Evolutionary conservation across 2,888 invertebrate genomes (phyloP), one percentile per base, ranked within the genome.

Genomic region (Coenonympha glycerion): DNA sequence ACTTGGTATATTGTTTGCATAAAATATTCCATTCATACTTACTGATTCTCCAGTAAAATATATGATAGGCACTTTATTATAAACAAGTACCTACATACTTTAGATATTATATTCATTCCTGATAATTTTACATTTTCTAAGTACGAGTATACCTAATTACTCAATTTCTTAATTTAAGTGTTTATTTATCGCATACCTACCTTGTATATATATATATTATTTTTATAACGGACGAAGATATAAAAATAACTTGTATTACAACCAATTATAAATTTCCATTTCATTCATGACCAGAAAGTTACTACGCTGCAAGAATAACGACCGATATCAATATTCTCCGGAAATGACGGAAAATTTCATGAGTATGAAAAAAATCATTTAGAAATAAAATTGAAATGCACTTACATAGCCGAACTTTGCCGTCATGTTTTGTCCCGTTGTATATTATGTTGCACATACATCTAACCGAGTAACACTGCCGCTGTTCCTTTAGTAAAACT

Each of bases 391-490:
- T 54, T 49, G 24, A 57, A 42, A 31, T 33, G 26, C 60, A 87
- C 88, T 81, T 73, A 88, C 88, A 88, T 88, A 88, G 88, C 88
- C 87, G 78, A 87, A 85, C 85, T 87, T 87, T 88, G 87, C 88
- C 88, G 88, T 88, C 88, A 88, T 88, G 88, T 85, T 88, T 87
- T 83, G 85, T 83, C 78, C 82, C 84, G 86, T 87, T 87, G 83
- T 86, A 85, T 79, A 82, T 83, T 83, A 85, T 85, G 78, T 79
- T 73, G 82, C 79, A 83, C 85, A 86, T 73, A 76, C 87, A 87
- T 87, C 87, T 87, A 87, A 86, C 83, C 79, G 81, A 83, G 79
- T 83, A 86, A 67, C 75, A 70, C 85, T 69, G 76, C 79, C 65
- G 76, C 68, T 76, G 78, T 83, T 77, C 81, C 75, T 78, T 77